Conservation (phyloP, 2,113 vertebrate species). For the Apeltes quadracus region DNA sequence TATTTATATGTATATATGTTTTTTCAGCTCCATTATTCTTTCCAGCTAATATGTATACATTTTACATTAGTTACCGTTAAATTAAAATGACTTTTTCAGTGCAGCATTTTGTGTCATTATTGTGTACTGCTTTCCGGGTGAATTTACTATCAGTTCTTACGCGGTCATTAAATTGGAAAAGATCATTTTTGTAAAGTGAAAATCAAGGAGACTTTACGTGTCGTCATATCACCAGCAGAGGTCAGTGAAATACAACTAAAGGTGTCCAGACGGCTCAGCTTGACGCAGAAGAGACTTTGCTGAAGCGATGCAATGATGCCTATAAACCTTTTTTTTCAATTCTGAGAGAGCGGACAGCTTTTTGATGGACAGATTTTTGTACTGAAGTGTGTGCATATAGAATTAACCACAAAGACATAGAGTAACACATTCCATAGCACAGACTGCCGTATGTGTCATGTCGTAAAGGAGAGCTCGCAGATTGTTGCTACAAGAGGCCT, state of each 20-base stretch:
- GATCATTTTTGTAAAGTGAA: neutral
- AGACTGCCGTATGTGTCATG: neutral
- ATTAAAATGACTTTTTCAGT: too few relatives aligned
- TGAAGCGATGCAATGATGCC: neutral
- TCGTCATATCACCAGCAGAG: constrained; percentile 60
- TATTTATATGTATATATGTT: neutral
- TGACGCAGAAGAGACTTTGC: neutral
- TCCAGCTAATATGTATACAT: neutral
- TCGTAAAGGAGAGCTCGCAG: neutral
- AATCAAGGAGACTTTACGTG: neutral
- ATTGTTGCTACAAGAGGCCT: neutral
- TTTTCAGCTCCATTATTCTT: neutral
- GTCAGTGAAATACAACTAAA: constrained; percentile 53
- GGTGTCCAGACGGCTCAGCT: neutral
- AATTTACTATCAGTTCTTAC: neutral
- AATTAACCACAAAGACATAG: neutral
- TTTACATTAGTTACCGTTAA: neutral
- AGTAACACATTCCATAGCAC: neutral
- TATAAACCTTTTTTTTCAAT: neutral
- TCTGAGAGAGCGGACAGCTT: neutral
- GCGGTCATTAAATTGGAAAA: neutral
- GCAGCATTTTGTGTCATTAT: too few relatives aligned
- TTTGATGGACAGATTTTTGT: neutral
- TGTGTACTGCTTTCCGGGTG: too few relatives aligned
- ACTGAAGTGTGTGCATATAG: neutral